Conservation (phyloP, 2,888 invertebrate species). For the Sepiola atlantica region DNA sequence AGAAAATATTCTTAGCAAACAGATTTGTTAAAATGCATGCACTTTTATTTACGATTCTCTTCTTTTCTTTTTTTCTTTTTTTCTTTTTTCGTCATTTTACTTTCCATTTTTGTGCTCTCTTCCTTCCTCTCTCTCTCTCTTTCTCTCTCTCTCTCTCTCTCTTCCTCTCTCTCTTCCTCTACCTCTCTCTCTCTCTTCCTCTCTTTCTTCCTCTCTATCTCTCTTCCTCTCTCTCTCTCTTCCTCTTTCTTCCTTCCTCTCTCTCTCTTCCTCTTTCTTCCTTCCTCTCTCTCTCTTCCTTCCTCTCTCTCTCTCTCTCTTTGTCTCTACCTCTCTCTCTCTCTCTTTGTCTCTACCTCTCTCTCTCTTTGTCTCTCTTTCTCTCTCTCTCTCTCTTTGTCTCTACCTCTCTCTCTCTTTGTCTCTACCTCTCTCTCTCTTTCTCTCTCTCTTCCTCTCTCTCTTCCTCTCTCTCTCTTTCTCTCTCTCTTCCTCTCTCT, state of each 20-base stretch:
- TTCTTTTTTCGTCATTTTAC: too few species aligned
- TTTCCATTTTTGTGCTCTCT: background rate
- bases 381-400: background rate
- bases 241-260: background rate
- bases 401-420: background rate
- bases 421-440: background rate
- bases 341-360: background rate
- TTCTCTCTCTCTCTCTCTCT: too few species aligned
- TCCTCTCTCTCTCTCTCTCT: background rate
- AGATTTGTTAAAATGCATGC: background rate
- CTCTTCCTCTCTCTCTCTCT: background rate
- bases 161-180: too few species aligned
- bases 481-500: too few species aligned
- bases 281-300: background rate
- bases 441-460: background rate
- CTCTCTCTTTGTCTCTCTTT: background rate
- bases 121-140: background rate
- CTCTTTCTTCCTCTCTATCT: too few species aligned
- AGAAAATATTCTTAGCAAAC: too few species aligned
- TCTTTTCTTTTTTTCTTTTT: too few species aligned
- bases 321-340: background rate
- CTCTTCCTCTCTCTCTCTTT: too few species aligned
- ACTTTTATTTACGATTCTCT: too few species aligned
- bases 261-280: background rate
- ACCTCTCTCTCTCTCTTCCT: too few species aligned